Evolutionary conservation across 2,113 vertebrate species (phyloP), one percentile per base, ranked within the genome.

Genomic region (Sardina pilchardus): DNA sequence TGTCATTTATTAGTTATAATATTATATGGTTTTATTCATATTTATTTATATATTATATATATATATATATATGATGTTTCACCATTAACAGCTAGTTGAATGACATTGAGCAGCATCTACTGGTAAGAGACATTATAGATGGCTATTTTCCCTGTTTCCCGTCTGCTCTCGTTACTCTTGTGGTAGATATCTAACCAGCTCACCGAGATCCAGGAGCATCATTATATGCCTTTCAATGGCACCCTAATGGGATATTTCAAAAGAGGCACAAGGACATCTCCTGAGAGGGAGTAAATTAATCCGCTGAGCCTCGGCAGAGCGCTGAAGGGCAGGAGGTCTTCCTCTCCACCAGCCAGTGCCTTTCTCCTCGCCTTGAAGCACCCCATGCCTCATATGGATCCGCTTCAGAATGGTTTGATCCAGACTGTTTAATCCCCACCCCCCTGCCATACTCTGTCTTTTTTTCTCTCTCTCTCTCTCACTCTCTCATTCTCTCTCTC

Each of bases 191-290:
- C 81, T 90, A 90, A 88, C 78, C 63, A 89, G 86, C 42, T 47
- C 26, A 75, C 53, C 63, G 24, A 84, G 45, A 78, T 88, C 44
- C 59, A 56, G 81, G 45, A 39, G 59, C 84, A n/a, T 78, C 71
- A 78, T 86, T 85, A 81, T 87, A 90, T 67, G 67, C 50, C 14
- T 86, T 86, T 84, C 0, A 56, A 63, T 6, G 42, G 83, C 89
- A 85, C 87, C 82, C 86, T 89, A 86, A 85, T 84, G 82, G 88
- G 84, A 86, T 83, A 87, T 90, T 89, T 90, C 75, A 88, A 78
- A 90, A 89, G 92, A 84, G 71, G 7, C 10, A 48, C 86, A 89
- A 91, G 91, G 91, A 93, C 90, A 94, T 92, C 92, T 91, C 93
- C 90, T 91, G 88, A 88, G 85, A 7, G 71, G 67, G 83, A 86